A percentile compares a stretch with the other conserved stretches of the same genome.
Evolutionary conservation across 2,888 invertebrate species (phyloP).

Genomic region (Chrysolina oricalcia): DNA sequence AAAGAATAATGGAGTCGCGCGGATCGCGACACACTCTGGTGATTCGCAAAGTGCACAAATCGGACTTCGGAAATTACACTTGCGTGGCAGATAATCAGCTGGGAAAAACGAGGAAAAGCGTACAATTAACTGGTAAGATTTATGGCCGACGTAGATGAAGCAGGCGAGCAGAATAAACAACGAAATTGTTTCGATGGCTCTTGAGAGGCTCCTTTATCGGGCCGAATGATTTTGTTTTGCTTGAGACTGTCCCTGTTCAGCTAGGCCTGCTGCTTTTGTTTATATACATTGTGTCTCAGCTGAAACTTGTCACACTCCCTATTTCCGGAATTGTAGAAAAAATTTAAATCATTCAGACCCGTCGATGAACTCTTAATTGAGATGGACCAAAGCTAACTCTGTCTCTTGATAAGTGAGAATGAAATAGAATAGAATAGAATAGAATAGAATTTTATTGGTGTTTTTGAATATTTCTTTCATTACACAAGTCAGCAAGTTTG

Average conservation of each 20-base stretch:
- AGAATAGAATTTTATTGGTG: too few species aligned
- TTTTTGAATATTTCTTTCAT: too few species aligned
- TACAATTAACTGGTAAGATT: conserved; percentile 77
- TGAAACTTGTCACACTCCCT: too few species aligned
- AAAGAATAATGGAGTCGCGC: conserved; percentile 79
- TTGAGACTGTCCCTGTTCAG: background rate
- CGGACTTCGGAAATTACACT: conserved; percentile 82
- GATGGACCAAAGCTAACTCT: too few species aligned
- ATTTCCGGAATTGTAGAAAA: too few species aligned
- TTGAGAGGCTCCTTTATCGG: conserved; percentile 22
- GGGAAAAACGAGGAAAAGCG: conserved; percentile 78
- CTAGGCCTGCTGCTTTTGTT: background rate
- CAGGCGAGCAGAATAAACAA: conserved; percentile 44
- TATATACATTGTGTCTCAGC: background rate
- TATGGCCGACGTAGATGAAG: conserved; percentile 51
- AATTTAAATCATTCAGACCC: too few species aligned
- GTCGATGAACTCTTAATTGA: too few species aligned
- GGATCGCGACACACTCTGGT: conserved; percentile 80
- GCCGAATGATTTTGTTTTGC: background rate
- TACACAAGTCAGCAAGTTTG: too few species aligned
- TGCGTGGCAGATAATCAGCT: conserved; percentile 81
- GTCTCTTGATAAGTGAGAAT: too few species aligned
- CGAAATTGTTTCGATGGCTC: conserved; percentile 52
- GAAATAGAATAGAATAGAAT: too few species aligned
- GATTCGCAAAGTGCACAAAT: conserved; percentile 79